Evolutionary conservation across 2,113 vertebrate genomes (phyloP), one percentile per base, ranked within the genome.

Genomic region (Rhipidura dahli): DNA sequence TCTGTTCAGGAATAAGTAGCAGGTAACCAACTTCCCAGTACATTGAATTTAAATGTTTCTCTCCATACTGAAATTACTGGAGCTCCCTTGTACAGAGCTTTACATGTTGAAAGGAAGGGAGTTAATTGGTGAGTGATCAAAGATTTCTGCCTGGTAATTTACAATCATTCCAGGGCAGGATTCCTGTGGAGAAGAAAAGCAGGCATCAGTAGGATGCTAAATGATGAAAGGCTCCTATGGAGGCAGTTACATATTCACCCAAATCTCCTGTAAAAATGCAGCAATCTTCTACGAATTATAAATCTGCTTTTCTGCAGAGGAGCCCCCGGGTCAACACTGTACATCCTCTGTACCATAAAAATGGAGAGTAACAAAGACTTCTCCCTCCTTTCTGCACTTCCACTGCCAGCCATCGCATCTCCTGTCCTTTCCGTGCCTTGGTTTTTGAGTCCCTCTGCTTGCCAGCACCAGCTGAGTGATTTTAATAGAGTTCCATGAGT

Each of bases 131-230:
- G 66, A 95, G 81, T 40, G 61, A 95, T 94, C 95, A 96, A 93
- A 96, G 85, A 93, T 75, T 95, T 87, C 92, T 95, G 93, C 82
- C 70, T 76, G 70, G 85, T 76, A 94, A 96, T 95, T 95, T 93
- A 88, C 78, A 87, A 26, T 85, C 45, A 91, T 89, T 94, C 60
- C 11, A 37, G 73, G 85, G 84, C 61, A 75, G 64, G 83, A 69
- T 56, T 90, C 96, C 91, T 51, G 75, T 22, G 53, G 94, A 93
- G 94, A 79, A 85, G 75, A 87, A 95, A 96, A 79, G 49, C 78
- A 90, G 79, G 27, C 66, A 75, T 44, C 87, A 87, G 92, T 91
- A 80, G 94, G 95, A 83, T 72, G 85, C 49, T 91, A 91, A 93
- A 76, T 79, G 75, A 95, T 79, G 72, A 93, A 96, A 88, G 60